Conservation (phyloP, 2,888 invertebrate species). For the Invenusta paracnida region DNA sequence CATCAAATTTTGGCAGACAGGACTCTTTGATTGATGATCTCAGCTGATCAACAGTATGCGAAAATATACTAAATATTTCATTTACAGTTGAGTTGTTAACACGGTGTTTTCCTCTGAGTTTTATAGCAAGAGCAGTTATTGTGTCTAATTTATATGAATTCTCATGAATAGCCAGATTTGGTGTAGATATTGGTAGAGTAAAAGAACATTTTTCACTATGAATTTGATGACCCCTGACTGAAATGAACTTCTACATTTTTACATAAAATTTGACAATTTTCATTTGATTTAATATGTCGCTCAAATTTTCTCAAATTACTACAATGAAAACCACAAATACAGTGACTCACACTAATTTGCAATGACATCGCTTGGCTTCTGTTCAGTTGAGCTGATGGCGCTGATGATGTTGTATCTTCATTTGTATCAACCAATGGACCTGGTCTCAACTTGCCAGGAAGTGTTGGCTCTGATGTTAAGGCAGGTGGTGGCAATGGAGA, state of each 20-base stretch:
- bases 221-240: not conserved
- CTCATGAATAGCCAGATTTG: not conserved
- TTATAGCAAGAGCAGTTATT: not conserved
- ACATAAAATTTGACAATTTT: not conserved
- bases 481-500: not conserved
- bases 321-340: not conserved
- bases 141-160: not conserved
- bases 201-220: not conserved
- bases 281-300: not conserved
- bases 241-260: not conserved
- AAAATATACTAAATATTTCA: not conserved
- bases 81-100: not conserved
- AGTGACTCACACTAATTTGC: not conserved
- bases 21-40: not conserved
- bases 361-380: not conserved
- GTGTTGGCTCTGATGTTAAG: too few relatives aligned
- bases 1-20: not conserved
- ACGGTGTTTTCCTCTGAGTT: not conserved
- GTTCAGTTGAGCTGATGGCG: not conserved
- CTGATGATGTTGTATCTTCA: too few relatives aligned
- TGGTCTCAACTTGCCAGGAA: too few relatives aligned
- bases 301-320: not conserved
- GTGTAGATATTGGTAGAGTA: not conserved
- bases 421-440: too few relatives aligned
- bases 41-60: not conserved